Percentiles rank a stretch among this genome's conserved stretches.
Evolutionary conservation across 2,797 vertebrate species (phyloP).

Genomic region (Pteronotus mesoamericanus): DNA sequence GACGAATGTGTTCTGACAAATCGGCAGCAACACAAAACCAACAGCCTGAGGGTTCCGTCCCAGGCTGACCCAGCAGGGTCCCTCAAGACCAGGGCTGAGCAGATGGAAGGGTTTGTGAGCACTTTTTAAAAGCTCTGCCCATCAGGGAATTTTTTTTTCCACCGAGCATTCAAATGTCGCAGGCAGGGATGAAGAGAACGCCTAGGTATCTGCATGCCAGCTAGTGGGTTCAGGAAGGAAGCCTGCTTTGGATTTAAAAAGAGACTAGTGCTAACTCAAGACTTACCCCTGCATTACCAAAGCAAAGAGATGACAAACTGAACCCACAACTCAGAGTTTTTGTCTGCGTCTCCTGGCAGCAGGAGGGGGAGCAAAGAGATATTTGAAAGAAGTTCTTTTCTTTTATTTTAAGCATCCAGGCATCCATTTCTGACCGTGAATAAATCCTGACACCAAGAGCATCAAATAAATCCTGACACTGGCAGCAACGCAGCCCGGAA

Average conservation of each 20-base stretch:
- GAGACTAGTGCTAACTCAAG: neutral
- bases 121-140: neutral
- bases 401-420: neutral
- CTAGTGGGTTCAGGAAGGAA: neutral
- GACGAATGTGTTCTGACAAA: neutral
- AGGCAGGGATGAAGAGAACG: neutral
- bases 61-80: neutral
- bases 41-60: neutral
- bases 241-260: neutral
- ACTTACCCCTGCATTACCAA: neutral
- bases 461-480: neutral
- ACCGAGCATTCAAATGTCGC: neutral
- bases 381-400: neutral
- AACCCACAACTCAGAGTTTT: neutral
- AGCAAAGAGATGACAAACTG: neutral
- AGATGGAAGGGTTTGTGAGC: neutral
- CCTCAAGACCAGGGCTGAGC: neutral
- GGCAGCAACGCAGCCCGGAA: neutral
- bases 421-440: neutral
- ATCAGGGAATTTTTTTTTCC: neutral
- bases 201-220: neutral
- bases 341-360: neutral
- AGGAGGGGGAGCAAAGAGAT: neutral
- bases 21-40: neutral
- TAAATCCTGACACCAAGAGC: too few species aligned